Percentiles rank a stretch among this genome's conserved stretches.
Conservation (phyloP, 2,888 invertebrate genomes). For the Rutpela maculata region DNA sequence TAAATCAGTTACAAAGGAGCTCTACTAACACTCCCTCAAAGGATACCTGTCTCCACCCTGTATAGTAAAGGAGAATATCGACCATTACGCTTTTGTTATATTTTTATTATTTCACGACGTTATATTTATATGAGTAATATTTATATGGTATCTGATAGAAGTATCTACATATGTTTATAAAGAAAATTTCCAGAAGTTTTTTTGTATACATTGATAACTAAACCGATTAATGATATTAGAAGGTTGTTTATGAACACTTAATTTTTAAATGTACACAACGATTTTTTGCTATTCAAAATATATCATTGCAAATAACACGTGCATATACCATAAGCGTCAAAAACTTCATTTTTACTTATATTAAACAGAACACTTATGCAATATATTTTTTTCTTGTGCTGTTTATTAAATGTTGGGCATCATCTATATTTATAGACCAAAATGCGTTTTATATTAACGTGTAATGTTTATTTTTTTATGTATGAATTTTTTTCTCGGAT, state of each 20-base stretch:
- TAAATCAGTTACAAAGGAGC: too few relatives aligned
- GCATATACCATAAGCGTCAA: not conserved
- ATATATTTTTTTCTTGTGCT: not conserved
- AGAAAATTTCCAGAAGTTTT: not conserved
- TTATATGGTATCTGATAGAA: not conserved
- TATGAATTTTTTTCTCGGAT: too few relatives aligned
- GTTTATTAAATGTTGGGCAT: not conserved
- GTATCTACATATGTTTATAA: not conserved
- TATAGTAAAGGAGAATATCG: too few relatives aligned
- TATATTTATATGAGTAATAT: not conserved
- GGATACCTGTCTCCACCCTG: too few relatives aligned
- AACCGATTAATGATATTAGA: not conserved
- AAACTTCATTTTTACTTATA: not conserved
- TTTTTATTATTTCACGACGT: not conserved
- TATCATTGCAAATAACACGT: not conserved
- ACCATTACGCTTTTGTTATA: too few relatives aligned
- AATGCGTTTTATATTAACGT: not conserved
- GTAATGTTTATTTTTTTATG: too few relatives aligned
- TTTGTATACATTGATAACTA: not conserved
- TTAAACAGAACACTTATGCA: not conserved
- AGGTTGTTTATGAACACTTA: not conserved
- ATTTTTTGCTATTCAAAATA: not conserved
- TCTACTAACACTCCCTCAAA: too few relatives aligned
- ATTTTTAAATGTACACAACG: not conserved
- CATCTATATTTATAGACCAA: not conserved